Evolutionary conservation across 2,888 invertebrate species (phyloP), one percentile per base, ranked within the genome.

Genomic region (Chaitophorus viminalis): DNA sequence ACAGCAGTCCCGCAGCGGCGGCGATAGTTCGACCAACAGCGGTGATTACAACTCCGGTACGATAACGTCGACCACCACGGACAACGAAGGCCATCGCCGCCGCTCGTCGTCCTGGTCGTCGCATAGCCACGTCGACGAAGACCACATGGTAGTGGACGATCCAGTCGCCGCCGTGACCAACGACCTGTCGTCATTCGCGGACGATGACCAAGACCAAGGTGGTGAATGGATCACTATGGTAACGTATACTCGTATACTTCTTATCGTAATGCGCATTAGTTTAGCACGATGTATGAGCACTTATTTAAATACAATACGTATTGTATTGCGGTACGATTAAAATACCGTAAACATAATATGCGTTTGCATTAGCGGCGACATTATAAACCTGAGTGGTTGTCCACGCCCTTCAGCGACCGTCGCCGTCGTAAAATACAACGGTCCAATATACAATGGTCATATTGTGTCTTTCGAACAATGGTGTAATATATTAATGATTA

Each of bases 181-280:
- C 36, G 36, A 74, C 18, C 14, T 36, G 11, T 33, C 54, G 18
- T 77, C 14, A 14, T 17, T 65, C 14, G 65, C 21, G 0, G 75
- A 75, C 6, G 39, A 83, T 8, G 36, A 74, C 25, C 36, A 36
- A 39, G 60, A 75, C 14, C 60, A 84, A 9, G 83, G 83, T 75
- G 83, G 83, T 75, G 83, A 76, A 84, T 84, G 83, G 83, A 84
- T 84, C 17, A 84, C 83, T 46, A 84, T 75, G 83, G 83, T 84
- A 84, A 84, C 11, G n/a, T 82, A 72, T 74, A 54, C n/a, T 0
- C n/a, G n/a, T n/a, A n/a, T n/a, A n/a, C n/a, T 46, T 78, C 14
- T 1, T 46, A 11, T 46, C 14, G 46, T 14, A 14, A 14, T 46
- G 46, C 3, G 3, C 46, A 46, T 46, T 14, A 46, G 11, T 46